Evolutionary conservation across 92 coral and sea anemone species (phyloP), one percentile per base, ranked within the genome.

Genomic region (Pocillopora meandrina): DNA sequence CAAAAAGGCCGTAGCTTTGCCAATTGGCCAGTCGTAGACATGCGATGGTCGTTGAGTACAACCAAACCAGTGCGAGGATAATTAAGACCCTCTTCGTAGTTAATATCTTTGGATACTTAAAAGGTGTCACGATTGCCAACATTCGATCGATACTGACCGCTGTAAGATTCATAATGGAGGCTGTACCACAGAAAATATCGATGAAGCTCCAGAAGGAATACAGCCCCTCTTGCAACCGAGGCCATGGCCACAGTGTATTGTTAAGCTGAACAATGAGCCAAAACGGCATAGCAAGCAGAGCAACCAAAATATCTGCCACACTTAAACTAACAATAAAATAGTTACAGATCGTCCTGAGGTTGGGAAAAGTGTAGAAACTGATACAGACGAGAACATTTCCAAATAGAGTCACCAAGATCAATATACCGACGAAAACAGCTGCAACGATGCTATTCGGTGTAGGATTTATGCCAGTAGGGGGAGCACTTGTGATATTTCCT

Each of bases 301-400:
- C 98, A 49, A 93, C 92, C 61, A 95, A 91, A 42, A 95, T 90
- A 83, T 95, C 98, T 6, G 98, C 91, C 63, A 89, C 78, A 75
- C 98, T 92, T 2, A 95, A 81, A 66, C 98, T 95, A n/a, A 95
- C 89, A 66, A 95, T 90, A 84, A 95, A 95, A 72, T 94, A 95
- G 85, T 95, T 94, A 64, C 98, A 94, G 65, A 94, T 89, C 74
- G 98, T 92, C 34, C 98, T 87, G 59, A 95, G 89, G 83, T 92
- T 92, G 35, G 92, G 83, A 84, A 95, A 95, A 84, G 86, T 88
- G 90, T 87, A 90, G 92, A 95, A 95, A 71, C 98, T 92, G 21
- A 85, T 84, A 77, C 93, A 91, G 19, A 95, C 98, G 6, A 95
- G 82, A 20, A 89, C 89, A 75, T 95, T 95, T 65, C 98, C 98